Base-by-base conservation (phyloP, 2,888 invertebrate species). In the Panopea generosa region DNA sequence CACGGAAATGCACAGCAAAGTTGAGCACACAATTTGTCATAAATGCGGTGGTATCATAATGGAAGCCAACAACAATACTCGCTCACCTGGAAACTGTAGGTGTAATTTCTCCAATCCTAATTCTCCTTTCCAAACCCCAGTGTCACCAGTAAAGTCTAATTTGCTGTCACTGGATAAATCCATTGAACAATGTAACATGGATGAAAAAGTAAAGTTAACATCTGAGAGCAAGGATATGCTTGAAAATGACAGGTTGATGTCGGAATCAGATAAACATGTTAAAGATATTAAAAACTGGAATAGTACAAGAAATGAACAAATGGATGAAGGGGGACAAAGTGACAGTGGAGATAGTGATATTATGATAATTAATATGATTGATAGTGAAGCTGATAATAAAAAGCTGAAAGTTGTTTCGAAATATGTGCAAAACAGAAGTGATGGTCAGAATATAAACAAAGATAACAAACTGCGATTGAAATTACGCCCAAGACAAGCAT, bases 31-130 rank as follows among this genome's bases (percentile, higher is more conserved):
- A 33, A 72, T 80, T 18, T 80, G 80, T 68, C 47, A 52, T 26
- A 80, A 71, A 56, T 80, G 80, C 74, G 80, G 80, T 20, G 74
- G 80, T n/a, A 68, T 74, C n/a, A 53, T 80, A n/a, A 62, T 73
- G 57, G 80, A 80, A 50, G 45, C 73, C 14, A 80, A 80, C 50
- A 80, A 80, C 49, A 80, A 80, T 57, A 68, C 80, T 55, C 63
- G 70, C 18, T 80, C 80, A 11, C 80, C 80, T 24, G 57, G 75
- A 47, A 76, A 77, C 27, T 80, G 80, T 59, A 50, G 66, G 11
- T 80, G 80, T 52, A 69, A 40, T 59, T 9, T 56, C 11, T 72
- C 77, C 14, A 49, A 72, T 50, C 69, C 68, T 4, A 72, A 72
- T 47, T 77, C 72, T 16, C 77, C 77, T 20, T 67, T 65, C 65